phyloP scores from a whole-genome alignment of 1,140 invertebrate genomes.

The Parasteatoda tepidariorum region DNA sequence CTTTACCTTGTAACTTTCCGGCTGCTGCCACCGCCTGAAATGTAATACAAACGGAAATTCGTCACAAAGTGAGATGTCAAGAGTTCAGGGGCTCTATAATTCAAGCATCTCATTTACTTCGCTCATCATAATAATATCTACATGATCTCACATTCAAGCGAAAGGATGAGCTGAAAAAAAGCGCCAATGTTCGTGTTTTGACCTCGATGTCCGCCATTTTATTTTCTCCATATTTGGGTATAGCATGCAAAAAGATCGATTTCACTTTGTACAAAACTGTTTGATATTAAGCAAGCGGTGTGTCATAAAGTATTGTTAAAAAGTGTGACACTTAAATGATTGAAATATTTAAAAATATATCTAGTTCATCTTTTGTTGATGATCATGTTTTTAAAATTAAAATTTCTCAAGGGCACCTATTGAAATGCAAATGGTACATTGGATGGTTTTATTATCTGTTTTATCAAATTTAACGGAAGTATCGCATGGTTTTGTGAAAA shows the following conservation, averaged over 20 bases:
- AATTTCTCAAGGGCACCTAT: no score
- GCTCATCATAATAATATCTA: constrained; percentile 35
- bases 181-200: neutral
- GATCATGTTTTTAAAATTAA: no score
- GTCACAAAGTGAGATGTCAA: constrained; percentile 32
- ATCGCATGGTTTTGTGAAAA: no score
- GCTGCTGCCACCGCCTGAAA: constrained; percentile 24
- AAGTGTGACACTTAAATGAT: no score
- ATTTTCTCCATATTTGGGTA: no score
- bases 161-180: constrained; percentile 28
- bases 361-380: no score
- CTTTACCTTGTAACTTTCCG: constrained; percentile 58
- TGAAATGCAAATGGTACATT: no score
- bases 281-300: no score
- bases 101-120: constrained; percentile 20
- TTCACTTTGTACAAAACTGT: neutral
- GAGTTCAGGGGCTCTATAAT: constrained; percentile 54
- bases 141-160: constrained; percentile 4
- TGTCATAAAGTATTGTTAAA: no score
- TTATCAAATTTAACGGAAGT: no score
- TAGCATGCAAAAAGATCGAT: constrained; percentile 13
- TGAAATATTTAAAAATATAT: no score
- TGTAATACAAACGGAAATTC: constrained; percentile 57
- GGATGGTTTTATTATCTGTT: no score
- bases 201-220: constrained; percentile 52